Conservation (phyloP, 64 coral and sea anemone species). For the Montipora foliosa region DNA sequence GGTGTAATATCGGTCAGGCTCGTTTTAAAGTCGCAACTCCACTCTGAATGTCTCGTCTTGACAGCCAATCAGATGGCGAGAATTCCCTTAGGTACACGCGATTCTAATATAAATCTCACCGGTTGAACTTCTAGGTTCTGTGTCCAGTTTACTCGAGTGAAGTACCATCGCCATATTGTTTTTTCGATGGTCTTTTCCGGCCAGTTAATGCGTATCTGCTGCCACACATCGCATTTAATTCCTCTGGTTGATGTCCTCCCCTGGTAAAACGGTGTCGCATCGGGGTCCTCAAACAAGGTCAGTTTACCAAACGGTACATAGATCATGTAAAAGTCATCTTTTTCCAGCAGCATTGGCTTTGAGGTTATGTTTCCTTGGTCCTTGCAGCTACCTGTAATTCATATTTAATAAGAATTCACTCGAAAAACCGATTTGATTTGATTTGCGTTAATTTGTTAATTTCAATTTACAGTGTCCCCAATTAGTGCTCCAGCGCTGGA, state of each 20-base stretch:
- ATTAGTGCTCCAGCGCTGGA: no score
- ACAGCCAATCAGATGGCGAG: no score
- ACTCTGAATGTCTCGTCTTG: no score
- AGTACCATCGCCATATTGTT: conserved; percentile 37
- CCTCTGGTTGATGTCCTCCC: neutral
- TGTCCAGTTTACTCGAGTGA: neutral
- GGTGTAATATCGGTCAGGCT: no score
- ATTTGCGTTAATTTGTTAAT: no score
- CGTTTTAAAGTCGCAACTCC: no score
- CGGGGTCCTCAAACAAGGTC: neutral
- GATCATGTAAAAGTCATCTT: no score
- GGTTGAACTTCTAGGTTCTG: neutral
- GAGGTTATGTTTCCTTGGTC: no score
- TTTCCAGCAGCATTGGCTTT: no score
- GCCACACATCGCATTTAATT: conserved; percentile 29
- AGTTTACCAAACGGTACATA: neutral
- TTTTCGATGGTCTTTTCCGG: neutral
- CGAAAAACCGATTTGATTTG: no score
- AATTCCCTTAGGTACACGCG: neutral
- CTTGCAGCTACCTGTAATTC: no score
- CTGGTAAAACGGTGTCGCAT: conserved; percentile 14
- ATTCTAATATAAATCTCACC: neutral
- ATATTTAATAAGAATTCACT: neutral
- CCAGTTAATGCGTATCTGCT: conserved; percentile 19
- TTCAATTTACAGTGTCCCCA: no score